Percentiles rank a stretch among this genome's conserved stretches.
Conservation (phyloP, 2,888 invertebrate genomes). For the Helleia helle region DNA sequence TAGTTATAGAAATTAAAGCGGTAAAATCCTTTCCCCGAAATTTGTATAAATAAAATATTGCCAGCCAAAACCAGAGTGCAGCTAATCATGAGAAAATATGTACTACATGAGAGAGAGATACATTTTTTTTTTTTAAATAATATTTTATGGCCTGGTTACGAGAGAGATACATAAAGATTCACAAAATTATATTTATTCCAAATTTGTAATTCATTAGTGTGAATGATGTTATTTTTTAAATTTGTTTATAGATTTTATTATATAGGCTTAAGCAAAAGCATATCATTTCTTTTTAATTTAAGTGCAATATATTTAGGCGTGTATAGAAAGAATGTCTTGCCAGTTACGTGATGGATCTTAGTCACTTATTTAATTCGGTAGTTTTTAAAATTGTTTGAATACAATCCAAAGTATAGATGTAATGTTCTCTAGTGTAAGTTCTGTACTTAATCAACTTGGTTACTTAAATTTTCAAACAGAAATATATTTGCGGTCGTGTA, state of each 20-base stretch:
- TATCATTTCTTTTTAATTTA: conserved; percentile 47
- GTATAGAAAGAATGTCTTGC: conserved; percentile 40
- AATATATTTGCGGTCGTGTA: conserved; percentile 10
- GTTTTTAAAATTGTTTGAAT: conserved; percentile 18
- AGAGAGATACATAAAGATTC: not conserved
- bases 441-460: conserved; percentile 20
- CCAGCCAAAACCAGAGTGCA: no score
- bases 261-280: conserved; percentile 40
- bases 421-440: conserved; percentile 17
- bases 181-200: not conserved
- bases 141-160: no score
- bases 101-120: no score
- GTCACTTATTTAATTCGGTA: conserved; percentile 14
- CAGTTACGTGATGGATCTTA: conserved; percentile 34
- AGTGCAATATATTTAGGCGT: conserved; percentile 52
- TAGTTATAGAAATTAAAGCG: no score
- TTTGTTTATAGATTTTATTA: conserved; percentile 14
- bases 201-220: not conserved
- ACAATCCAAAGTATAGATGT: conserved; percentile 39
- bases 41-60: no score
- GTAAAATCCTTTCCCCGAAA: no score
- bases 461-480: conserved; percentile 16
- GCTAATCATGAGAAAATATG: no score
- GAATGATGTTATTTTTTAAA: not conserved
- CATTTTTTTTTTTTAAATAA: no score